Percentiles rank a stretch among this genome's conserved stretches.
Conservation (phyloP, 2,113 vertebrate genomes). For the Neotragus moschatus region DNA sequence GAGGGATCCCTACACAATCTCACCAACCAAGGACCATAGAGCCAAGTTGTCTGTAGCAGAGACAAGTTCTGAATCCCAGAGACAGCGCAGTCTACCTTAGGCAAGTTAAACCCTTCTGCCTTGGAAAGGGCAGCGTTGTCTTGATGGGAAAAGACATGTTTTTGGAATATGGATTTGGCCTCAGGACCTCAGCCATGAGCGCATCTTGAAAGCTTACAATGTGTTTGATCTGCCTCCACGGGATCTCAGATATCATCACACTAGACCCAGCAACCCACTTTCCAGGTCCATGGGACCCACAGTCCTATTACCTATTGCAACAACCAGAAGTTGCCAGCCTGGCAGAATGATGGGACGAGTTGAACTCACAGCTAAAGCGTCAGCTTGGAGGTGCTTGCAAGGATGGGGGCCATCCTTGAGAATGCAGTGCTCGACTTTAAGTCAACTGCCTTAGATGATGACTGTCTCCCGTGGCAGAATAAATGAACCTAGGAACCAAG, state of each 20-base stretch:
- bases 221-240: background rate
- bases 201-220: background rate
- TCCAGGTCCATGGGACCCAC: background rate
- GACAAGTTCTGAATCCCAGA: background rate
- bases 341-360: background rate
- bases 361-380: background rate
- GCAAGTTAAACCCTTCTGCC: background rate
- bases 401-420: background rate
- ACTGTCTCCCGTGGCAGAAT: background rate
- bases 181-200: background rate
- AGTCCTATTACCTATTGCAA: background rate
- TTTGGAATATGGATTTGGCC: background rate
- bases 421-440: background rate
- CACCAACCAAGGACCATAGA: background rate
- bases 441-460: background rate
- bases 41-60: background rate
- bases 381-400: background rate
- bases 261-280: background rate
- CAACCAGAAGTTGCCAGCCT: background rate
- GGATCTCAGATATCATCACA: background rate
- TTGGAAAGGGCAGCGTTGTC: background rate
- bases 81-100: background rate
- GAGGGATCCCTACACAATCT: background rate
- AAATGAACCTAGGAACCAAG: background rate
- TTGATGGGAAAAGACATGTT: background rate